phyloP scores from a whole-genome alignment of 2,113 vertebrate genomes.

The Ramphastos sulfuratus region DNA sequence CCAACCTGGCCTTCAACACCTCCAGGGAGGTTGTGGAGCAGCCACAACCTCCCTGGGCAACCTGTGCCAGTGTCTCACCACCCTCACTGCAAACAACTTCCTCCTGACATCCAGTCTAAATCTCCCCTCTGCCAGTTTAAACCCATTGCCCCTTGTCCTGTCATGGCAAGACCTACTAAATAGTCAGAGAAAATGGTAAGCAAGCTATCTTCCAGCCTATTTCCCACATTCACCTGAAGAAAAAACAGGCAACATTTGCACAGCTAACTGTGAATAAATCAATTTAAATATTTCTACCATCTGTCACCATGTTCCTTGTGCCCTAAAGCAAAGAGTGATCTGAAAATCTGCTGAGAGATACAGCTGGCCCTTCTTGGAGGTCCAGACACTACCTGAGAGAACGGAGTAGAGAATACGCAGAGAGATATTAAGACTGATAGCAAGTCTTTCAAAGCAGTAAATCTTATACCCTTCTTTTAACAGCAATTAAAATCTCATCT shows the following conservation, averaged over 20 bases:
- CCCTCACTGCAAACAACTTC: too few species aligned
- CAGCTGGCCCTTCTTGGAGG: background rate
- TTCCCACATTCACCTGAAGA: background rate
- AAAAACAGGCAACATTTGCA: slow-evolving; percentile 27
- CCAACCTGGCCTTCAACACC: too few species aligned
- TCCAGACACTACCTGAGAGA: background rate
- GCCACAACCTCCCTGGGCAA: too few species aligned
- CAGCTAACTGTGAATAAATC: slow-evolving; percentile 55
- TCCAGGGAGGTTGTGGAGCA: too few species aligned
- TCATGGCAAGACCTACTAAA: too few species aligned
- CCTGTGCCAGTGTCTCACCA: too few species aligned
- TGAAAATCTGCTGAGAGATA: background rate
- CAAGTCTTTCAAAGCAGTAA: background rate
- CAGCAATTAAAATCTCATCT: background rate
- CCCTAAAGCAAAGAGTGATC: background rate
- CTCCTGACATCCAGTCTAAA: too few species aligned
- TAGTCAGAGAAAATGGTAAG: background rate
- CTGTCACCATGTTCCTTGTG: background rate
- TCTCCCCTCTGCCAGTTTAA: too few species aligned
- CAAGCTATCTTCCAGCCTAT: background rate
- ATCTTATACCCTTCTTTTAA: background rate
- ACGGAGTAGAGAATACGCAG: background rate
- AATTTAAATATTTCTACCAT: slow-evolving; percentile 21
- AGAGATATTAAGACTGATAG: background rate
- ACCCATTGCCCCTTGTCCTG: too few species aligned